Conservation (phyloP, 2,888 invertebrate species). For the Panzeria rudis region DNA sequence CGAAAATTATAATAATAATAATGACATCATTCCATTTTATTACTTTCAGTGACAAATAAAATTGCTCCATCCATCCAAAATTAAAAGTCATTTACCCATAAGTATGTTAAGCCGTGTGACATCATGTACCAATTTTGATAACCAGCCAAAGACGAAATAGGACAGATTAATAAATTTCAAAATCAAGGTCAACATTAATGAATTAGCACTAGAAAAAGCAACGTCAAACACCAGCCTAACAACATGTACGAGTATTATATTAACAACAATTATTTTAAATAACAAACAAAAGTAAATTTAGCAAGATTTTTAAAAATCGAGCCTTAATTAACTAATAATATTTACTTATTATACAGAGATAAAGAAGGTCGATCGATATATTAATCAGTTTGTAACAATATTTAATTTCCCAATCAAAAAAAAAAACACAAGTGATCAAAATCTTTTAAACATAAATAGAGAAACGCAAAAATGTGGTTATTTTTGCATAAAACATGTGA, state of each 20-base stretch:
- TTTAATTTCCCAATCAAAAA: neutral
- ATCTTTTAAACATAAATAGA: neutral
- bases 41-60: conserved; percentile 45
- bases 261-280: too few species aligned
- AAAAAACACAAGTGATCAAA: neutral
- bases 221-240: conserved; percentile 66
- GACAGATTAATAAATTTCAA: conserved; percentile 40
- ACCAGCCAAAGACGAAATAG: conserved; percentile 9
- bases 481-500: conserved; percentile 74
- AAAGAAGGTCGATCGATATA: too few species aligned
- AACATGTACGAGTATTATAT: neutral
- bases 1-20: neutral
- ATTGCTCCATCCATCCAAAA: neutral
- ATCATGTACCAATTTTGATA: conserved; percentile 32
- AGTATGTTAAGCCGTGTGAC: neutral
- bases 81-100: neutral
- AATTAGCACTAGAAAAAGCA: conserved; percentile 29
- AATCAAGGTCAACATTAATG: conserved; percentile 52
- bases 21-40: conserved; percentile 2
- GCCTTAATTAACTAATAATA: too few species aligned
- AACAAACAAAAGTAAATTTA: conserved; percentile 16
- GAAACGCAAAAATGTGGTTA: conserved; percentile 66
- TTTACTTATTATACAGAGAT: too few species aligned
- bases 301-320: conserved; percentile 18
- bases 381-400: too few species aligned